Evolutionary conservation across 35 echinoderm and acorn worm genomes (phyloP).

Genomic region (Apostichopus californicus): DNA sequence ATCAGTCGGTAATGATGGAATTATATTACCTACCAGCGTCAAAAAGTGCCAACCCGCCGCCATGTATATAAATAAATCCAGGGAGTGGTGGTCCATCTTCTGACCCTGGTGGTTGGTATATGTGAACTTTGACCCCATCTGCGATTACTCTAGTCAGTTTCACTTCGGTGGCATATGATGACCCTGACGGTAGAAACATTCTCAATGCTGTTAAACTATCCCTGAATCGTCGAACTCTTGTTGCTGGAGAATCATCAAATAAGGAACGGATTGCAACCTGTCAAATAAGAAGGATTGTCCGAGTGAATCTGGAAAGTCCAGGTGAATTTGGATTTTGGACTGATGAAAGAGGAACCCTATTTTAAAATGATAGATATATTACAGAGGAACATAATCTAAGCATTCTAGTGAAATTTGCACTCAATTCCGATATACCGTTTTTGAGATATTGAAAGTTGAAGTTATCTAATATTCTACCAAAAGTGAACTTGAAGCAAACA

Average conservation of each 20-base stretch:
- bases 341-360: too few species aligned
- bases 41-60: constrained; percentile 5
- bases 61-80: constrained; percentile 39
- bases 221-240: not conserved
- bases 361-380: too few species aligned
- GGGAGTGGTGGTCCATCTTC: not conserved
- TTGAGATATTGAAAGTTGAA: too few species aligned
- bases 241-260: not conserved
- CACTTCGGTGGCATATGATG: not conserved
- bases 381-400: too few species aligned
- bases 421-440: too few species aligned
- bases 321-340: too few species aligned
- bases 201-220: not conserved
- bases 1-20: too few species aligned
- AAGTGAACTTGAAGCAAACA: too few species aligned
- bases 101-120: constrained; percentile 16
- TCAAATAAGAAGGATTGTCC: not conserved
- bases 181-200: constrained; percentile 15
- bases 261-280: not conserved
- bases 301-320: not conserved
- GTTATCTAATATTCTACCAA: too few species aligned
- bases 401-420: too few species aligned
- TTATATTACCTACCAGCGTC: not conserved
- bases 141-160: not conserved
- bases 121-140: constrained; percentile 25